Evolutionary conservation across 2,888 invertebrate genomes (phyloP).

Genomic region (Acanthoscelides obtectus): DNA sequence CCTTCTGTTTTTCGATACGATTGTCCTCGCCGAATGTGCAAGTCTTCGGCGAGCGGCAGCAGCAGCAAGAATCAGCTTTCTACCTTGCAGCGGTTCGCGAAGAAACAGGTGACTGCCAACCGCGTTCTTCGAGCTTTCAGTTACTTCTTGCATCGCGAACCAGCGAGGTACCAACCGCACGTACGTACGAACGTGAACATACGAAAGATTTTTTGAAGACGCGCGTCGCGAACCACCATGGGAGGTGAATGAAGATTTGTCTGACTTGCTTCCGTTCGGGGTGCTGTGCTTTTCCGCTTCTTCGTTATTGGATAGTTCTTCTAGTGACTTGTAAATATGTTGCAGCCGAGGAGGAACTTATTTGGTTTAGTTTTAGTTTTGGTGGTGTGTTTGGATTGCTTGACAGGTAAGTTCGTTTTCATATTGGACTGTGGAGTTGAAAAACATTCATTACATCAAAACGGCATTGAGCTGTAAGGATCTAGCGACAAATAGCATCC

Average conservation of each 20-base stretch:
- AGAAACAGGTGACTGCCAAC: slow-evolving; percentile 3
- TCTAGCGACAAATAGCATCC: too few relatives aligned
- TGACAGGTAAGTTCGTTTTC: neutral
- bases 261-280: neutral
- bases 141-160: neutral
- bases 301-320: neutral
- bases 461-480: too few relatives aligned
- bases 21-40: neutral
- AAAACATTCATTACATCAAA: too few relatives aligned
- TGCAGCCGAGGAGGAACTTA: slow-evolving; percentile 2
- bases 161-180: neutral
- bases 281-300: too few relatives aligned
- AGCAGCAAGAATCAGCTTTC: neutral
- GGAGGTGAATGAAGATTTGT: neutral
- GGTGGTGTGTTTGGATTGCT: neutral
- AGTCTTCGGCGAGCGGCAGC: neutral
- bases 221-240: neutral
- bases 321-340: neutral
- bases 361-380: neutral
- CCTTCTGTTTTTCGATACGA: neutral
- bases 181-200: neutral
- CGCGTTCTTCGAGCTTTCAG: neutral
- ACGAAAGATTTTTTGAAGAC: neutral
- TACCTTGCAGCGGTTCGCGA: slow-evolving; percentile 1
- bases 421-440: neutral